These are phyloP conservation scores for Drosophila anomalata DNA, from an alignment of 2,888 invertebrate genomes.

Conservation along the genomic window DNA sequence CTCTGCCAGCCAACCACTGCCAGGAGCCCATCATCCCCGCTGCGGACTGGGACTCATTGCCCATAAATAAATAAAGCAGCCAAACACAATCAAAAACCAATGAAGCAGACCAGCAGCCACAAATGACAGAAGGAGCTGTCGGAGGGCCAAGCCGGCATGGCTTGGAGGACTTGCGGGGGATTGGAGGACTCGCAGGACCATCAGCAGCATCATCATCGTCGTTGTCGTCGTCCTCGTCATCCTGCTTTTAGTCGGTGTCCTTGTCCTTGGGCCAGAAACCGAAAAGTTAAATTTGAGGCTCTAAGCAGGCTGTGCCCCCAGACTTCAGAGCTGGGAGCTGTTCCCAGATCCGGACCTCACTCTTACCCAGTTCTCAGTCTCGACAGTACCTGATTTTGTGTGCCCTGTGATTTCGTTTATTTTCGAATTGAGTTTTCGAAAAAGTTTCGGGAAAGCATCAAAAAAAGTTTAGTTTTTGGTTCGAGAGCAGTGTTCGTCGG, in stretches of 20 bases:
- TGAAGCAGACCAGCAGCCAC: conserved; percentile 70
- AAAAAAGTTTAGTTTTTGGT: not conserved
- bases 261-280: conserved; percentile 45
- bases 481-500: not conserved
- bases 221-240: conserved; percentile 32
- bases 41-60: conserved; percentile 31
- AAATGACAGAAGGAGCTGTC: conserved; percentile 57
- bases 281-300: conserved; percentile 19
- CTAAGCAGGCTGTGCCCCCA: not conserved
- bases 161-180: not conserved
- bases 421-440: not conserved
- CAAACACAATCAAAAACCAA: conserved; percentile 76
- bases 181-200: not conserved
- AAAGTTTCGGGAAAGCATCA: not conserved
- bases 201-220: conserved; percentile 15
- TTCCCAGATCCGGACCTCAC: too few relatives aligned
- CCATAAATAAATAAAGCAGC: conserved; percentile 73
- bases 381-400: not conserved
- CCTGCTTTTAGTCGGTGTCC: conserved; percentile 41
- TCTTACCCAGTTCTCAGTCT: not conserved
- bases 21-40: not conserved
- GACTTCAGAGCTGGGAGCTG: not conserved
- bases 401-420: not conserved
- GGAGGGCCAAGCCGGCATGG: not conserved
- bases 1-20: conserved; percentile 29